Evolutionary conservation across 2,113 vertebrate genomes (phyloP).

Genomic region (Bubalus kerabau): DNA sequence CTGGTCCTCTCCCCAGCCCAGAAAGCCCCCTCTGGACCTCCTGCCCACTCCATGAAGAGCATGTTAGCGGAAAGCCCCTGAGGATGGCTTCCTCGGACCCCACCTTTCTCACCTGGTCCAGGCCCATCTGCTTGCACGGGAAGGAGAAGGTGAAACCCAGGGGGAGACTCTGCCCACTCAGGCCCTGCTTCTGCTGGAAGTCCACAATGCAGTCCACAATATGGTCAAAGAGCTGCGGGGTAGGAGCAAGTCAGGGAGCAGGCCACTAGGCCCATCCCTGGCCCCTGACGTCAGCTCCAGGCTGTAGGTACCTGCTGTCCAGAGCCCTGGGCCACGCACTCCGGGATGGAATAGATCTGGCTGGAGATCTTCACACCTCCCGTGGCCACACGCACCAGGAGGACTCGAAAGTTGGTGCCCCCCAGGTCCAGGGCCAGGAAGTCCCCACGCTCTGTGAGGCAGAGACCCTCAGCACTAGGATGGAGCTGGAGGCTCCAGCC

Average conservation of each 20-base stretch:
- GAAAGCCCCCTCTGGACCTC: not conserved
- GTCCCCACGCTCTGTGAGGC: constrained; percentile 82
- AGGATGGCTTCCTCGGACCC: not conserved
- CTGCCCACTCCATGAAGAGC: not conserved
- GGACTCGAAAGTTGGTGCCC: constrained; percentile 91
- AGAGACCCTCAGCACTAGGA: not conserved
- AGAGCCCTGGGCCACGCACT: constrained; percentile 76
- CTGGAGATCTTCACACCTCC: constrained; percentile 76
- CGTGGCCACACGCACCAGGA: constrained; percentile 79
- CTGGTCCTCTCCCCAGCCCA: not conserved
- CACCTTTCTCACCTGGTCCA: constrained; percentile 80
- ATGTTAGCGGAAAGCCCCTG: not conserved
- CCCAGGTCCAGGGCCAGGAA: constrained; percentile 90
- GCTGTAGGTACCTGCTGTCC: constrained; percentile 69
- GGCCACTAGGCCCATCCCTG: not conserved
- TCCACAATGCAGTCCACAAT: constrained; percentile 80
- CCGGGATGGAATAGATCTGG: constrained; percentile 82
- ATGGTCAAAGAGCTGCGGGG: constrained; percentile 82
- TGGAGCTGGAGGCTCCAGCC: not conserved
- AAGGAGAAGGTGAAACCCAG: constrained; percentile 87
- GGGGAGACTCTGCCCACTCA: constrained; percentile 65
- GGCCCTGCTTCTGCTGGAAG: constrained; percentile 77
- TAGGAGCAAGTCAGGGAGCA: not conserved
- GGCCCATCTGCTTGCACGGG: constrained; percentile 80
- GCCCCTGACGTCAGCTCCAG: not conserved